Base-by-base conservation (phyloP, 2,797 vertebrate species). In the Gymnodraco acuticeps region DNA sequence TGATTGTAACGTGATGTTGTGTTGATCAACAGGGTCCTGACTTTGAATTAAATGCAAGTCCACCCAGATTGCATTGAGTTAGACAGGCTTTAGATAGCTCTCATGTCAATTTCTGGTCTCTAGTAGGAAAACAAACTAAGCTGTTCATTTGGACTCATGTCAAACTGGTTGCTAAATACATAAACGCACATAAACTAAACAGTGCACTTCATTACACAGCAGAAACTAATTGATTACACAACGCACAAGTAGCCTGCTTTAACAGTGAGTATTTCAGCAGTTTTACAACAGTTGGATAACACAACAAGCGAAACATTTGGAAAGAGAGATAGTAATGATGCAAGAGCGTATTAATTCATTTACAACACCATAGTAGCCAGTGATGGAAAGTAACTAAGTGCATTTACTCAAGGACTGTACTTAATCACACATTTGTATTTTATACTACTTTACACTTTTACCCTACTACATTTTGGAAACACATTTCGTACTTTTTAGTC, bases 121-220 rank as follows among this genome's bases (percentile, higher is more conserved):
- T 14, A 17, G 12, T 7, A 31, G 45, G 48, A 43, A 79, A 63
- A 79, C 47, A 33, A 31, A 45, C 31, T 60, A 41, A 84, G 53
- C 64, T 38, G 48, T 7, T 54, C 50, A 43, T 19, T 31, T 70
- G 73, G 63, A 78, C n/a, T 20, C 19, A 5, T 12, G 69, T 81
- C 85, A 82, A 46, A 78, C 62, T 47, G 61, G 20, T 73, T 80
- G 67, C 50, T 68, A 48, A 86, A 82, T 16, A 79, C 77, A 78
- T 61, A 46, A 83, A 71, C 45, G 66, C 65, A 8, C 38, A 70
- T 20, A 10, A 73, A 55, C 63, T 23, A 6, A 68, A 77, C 54
- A 51, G 8, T 54, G 58, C n/a, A 63, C 58, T 62, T 76, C 42
- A 75, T 55, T 52, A 46, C 27, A 45, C n/a, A 52, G 52, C 17